Conservation (phyloP, 2,888 invertebrate species). For the Schizotus pectinicornis region DNA sequence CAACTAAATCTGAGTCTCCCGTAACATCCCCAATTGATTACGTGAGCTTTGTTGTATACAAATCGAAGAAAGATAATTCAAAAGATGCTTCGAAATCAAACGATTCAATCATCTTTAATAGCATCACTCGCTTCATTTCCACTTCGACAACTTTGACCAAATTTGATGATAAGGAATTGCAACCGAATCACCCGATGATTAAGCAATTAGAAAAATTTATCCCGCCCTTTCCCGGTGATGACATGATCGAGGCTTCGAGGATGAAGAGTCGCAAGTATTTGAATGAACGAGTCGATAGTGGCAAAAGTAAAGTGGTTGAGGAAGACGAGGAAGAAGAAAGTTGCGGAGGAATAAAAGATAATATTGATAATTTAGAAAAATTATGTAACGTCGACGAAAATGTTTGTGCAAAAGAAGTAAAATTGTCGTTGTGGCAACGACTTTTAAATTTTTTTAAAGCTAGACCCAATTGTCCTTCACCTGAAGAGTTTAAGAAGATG, state of each 20-base stretch:
- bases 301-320: too few species aligned
- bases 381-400: too few species aligned
- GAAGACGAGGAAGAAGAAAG: too few species aligned
- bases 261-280: constrained; percentile 4
- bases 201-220: constrained; percentile 19
- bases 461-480: constrained; percentile 48
- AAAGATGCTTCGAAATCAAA: constrained; percentile 2
- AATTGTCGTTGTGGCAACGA: constrained; percentile 37
- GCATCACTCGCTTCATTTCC: constrained; percentile 12
- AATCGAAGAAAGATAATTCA: background rate
- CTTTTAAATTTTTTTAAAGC: constrained; percentile 52
- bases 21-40: constrained; percentile 2
- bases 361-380: too few species aligned
- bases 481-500: constrained; percentile 48
- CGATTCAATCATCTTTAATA: background rate
- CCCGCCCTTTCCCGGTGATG: constrained; percentile 8
- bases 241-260: constrained; percentile 2
- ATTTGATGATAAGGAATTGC: constrained; percentile 8
- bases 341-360: too few species aligned
- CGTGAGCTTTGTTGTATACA: constrained; percentile 14
- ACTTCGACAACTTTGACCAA: constrained; percentile 13
- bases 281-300: background rate
- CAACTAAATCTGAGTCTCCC: background rate
- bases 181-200: constrained; percentile 15
- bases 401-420: too few species aligned